Evolutionary conservation across 64 coral and sea anemone species (phyloP), one percentile per base, ranked within the genome.

Genomic region (Platygyra sinensis): DNA sequence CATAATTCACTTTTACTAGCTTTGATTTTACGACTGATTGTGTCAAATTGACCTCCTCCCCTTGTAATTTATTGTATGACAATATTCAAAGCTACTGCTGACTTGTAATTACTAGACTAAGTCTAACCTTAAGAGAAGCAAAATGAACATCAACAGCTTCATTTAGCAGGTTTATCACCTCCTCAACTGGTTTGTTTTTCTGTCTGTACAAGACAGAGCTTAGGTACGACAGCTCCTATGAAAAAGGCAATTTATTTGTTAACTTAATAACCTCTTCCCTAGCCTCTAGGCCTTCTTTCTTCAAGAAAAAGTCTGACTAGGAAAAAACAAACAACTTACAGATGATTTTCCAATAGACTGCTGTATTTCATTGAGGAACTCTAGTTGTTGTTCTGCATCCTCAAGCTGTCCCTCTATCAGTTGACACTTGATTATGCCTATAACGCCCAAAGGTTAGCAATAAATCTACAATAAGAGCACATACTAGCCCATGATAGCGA

Each of bases 321-420:
- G 11, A 77, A 42, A 62, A 76, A 1, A 7, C 63, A 60, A 5
- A 24, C 20, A 30, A 80, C 97, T 91, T 76, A 99, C 97, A 60
- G 97, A 89, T 31, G 97, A 99, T 93, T 99, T 99, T 93, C 97
- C 97, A 67, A 99, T 99, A 13, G 97, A 99, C 50, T 99, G 97
- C 52, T 99, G 97, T 69, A 99, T 99, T 89, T 99, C 97, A 86
- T 93, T 99, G 5, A 99, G 78, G 75, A 99, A 99, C 20, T 99
- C 97, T 25, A 99, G 86, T 51, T 99, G 97, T 28, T 99, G 97
- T 81, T 99, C 97, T 64, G 97, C 97, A 94, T 99, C 97, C 79
- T 99, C 97, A 15, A 99, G 72, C 50, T 93, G 91, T 79, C 94
- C 94, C 49, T 99, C 97, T 13, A 95, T 93, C 27, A 99, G 71